Base-by-base conservation (phyloP, 2,797 vertebrate genomes). In the Tarsius wallacei region DNA sequence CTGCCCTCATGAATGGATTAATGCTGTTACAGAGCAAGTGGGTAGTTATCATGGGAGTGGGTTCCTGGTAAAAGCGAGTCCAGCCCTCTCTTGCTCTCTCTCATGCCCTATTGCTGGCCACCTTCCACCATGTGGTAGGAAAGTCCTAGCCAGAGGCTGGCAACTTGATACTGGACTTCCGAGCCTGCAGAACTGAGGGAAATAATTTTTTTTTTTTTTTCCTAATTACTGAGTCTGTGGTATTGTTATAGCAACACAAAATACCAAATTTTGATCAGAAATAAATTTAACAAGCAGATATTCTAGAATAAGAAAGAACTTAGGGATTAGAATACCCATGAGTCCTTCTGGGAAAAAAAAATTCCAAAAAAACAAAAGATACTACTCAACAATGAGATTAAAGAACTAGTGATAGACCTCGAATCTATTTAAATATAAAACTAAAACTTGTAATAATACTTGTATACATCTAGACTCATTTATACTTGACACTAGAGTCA, bases 351-450 rank as follows among this genome's bases (percentile, higher is more conserved):
- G 28, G 36, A 33, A 21, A 78, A 19, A 74, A 47, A 71, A 61
- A 36, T 42, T 42, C 42, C 14, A 26, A 59, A 36, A 36, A 90
- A 68, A 57, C n/a, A 57, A 74, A 87, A 63, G 74, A 63, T 26
- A 87, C 36, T 78, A 42, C 15, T 93, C 74, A 91, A 91, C 64
- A 93, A 51, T 47, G 51, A 59, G 14, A 88, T 68, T 66, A 89
- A 80, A 82, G 22, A 90, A 57, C 47, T 22, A 86, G 28, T 31
- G 53, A n/a, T 82, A 90, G 77, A 14, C 17, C 31, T 4, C 36
- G 33, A 90, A 16, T 51, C 4, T 91, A 78, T 33, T 94, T 71
- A 94, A 94, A 94, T 47, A 73, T 21, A 87, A 90, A 93, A 83
- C 19, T 81, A 93, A 81, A 70, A 61, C 12, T 77, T 82, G 26